Conservation (phyloP, 2,888 invertebrate genomes). For the Congeria kusceri region DNA sequence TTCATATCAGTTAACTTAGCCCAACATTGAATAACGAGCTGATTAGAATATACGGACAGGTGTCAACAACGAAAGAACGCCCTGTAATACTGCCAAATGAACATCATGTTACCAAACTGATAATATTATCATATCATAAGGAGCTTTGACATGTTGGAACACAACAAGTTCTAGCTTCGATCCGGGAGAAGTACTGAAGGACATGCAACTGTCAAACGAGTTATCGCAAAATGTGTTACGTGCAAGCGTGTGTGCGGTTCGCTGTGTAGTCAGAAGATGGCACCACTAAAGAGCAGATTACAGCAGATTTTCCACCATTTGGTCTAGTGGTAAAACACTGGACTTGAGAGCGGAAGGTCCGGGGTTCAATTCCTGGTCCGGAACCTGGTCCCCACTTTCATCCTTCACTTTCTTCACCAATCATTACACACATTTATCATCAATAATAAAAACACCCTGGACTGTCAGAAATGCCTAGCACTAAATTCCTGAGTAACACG, state of each 20-base stretch:
- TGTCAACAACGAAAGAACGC: background rate
- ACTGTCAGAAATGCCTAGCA: too few species aligned
- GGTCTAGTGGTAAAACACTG: too few species aligned
- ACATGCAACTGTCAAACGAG: background rate
- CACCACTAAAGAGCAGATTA: slow-evolving; percentile 18
- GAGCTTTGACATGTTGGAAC: background rate
- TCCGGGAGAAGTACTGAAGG: slow-evolving; percentile 13
- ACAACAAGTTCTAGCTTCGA: slow-evolving; percentile 17
- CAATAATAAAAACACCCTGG: too few species aligned
- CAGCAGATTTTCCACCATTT: background rate
- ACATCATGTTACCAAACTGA: slow-evolving; percentile 16
- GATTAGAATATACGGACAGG: background rate
- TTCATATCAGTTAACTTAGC: slow-evolving; percentile 12
- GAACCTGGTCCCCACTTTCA: too few species aligned
- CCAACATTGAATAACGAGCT: slow-evolving; percentile 18
- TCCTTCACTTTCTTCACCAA: too few species aligned
- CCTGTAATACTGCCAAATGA: slow-evolving; percentile 3
- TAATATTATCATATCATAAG: slow-evolving; percentile 2
- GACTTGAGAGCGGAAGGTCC: too few species aligned
- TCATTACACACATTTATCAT: too few species aligned
- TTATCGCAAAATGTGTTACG: slow-evolving; percentile 1
- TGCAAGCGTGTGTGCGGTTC: slow-evolving; percentile 13
- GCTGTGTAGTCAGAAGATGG: slow-evolving; percentile 14
- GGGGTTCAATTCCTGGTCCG: too few species aligned
- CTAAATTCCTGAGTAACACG: too few species aligned